Evolutionary conservation across 2,113 vertebrate species (phyloP), one percentile per base, ranked within the genome.

Genomic region (Colius striatus): DNA sequence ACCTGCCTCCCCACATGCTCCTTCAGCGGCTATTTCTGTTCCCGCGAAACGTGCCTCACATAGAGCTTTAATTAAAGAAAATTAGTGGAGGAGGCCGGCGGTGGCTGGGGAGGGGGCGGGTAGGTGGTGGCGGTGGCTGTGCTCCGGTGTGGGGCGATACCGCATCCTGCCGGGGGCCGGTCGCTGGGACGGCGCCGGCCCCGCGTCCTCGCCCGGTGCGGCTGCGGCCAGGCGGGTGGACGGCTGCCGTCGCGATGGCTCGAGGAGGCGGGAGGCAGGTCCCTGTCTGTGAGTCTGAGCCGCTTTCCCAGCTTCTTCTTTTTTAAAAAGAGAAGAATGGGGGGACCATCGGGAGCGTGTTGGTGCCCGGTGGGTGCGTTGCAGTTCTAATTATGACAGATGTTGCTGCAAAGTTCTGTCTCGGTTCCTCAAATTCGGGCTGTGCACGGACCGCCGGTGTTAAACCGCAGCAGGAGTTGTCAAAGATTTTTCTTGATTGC

Each of bases 351-450:
- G 68, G 83, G 76, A 94, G 47, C 20, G 45, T 30, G 82, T 27
- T 94, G 22, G 57, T 78, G 54, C 63, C 74, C 78, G 65, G 86
- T 54, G 92, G 75, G 87, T 95, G 94, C 74, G 93, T 91, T 87
- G 54, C 87, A 16, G 95, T 80, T 80, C 83, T 83, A 92, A 95
- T 95, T 94, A 65, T 78, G 97, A 89, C 95, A 95, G 97, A 96
- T 95, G 97, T 96, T 76, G 85, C 60, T 38, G 72, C 75, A 53
- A 96, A 95, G 96, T 92, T 94, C 83, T 41, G 60, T 76, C 94
- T 91, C 86, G 7, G 81, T 72, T 90, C 86, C 84, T 12, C 79
- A 80, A 96, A 94, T 95, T 95, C 87, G 91, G 92, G 93, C 89
- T 94, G 96, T 93, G 73, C 89, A 80, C 55, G 36, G 76, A 82